These are phyloP conservation scores for Melanotaenia maccullochi DNA, from an alignment of 2,797 vertebrate genomes.

Conservation along the genomic window DNA sequence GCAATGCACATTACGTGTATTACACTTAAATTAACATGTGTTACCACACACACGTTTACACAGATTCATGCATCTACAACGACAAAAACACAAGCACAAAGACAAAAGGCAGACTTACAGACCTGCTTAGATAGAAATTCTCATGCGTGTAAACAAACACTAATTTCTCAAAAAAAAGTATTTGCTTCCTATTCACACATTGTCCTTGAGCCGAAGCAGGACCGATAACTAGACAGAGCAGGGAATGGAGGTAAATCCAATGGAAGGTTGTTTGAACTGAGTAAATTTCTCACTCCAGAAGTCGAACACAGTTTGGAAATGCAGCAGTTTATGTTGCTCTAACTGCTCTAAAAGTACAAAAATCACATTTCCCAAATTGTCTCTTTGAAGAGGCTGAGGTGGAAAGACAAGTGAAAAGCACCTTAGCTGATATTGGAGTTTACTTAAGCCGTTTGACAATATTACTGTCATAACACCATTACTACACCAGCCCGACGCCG, in stretches of 20 bases:
- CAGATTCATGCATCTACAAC: slow-evolving; percentile 24
- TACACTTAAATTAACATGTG: slow-evolving; percentile 25
- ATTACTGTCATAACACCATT: background rate
- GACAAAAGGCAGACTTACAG: slow-evolving; percentile 11
- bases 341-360: background rate
- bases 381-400: slow-evolving; percentile 50
- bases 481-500: background rate
- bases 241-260: slow-evolving; percentile 50
- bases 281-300: slow-evolving; percentile 62
- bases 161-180: slow-evolving; percentile 11
- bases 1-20: slow-evolving; percentile 14
- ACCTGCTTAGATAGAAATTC: slow-evolving; percentile 1
- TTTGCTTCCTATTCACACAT: slow-evolving; percentile 28
- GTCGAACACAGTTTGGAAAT: slow-evolving; percentile 32
- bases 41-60: slow-evolving; percentile 10
- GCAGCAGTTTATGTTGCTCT: slow-evolving; percentile 30
- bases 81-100: background rate
- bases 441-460: slow-evolving; percentile 4
- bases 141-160: background rate
- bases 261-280: slow-evolving; percentile 44
- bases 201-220: slow-evolving; percentile 54
- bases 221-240: slow-evolving; percentile 47
- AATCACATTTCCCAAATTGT: slow-evolving; percentile 47
- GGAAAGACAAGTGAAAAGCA: slow-evolving; percentile 31
- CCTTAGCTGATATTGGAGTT: slow-evolving; percentile 30